Evolutionary conservation across 2,113 vertebrate genomes (phyloP).

Genomic region (Eurystomus gularis): DNA sequence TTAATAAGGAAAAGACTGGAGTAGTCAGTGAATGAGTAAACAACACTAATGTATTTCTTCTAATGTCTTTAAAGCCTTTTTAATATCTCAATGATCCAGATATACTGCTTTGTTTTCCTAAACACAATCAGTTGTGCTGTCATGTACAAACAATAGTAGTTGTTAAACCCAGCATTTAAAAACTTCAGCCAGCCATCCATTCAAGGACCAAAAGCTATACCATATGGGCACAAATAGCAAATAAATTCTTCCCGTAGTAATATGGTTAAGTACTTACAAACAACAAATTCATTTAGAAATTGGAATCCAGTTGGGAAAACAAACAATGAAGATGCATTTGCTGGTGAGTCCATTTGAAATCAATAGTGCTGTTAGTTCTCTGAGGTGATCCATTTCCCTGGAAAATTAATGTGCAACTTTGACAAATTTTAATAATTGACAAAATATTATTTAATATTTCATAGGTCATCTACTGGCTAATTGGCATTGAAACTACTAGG

Average conservation of each 20-base stretch:
- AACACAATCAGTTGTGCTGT: slow-evolving; percentile 32
- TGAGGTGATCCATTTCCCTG: background rate
- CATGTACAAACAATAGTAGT: background rate
- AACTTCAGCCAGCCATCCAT: background rate
- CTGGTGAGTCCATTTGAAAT: background rate
- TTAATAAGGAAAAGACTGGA: background rate
- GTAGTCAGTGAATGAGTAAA: slow-evolving; percentile 6
- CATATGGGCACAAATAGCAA: background rate
- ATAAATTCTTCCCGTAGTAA: background rate
- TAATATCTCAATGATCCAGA: background rate
- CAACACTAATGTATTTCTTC: background rate
- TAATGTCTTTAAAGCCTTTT: slow-evolving; percentile 21
- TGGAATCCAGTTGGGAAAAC: background rate
- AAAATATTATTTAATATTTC: background rate
- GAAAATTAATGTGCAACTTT: background rate
- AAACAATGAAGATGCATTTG: background rate
- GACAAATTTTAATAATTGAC: background rate
- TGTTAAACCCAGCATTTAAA: background rate
- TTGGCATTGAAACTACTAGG: background rate
- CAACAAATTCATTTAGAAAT: background rate
- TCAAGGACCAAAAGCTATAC: background rate
- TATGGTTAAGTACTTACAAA: background rate
- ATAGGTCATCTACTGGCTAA: background rate
- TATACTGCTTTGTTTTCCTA: slow-evolving; percentile 13
- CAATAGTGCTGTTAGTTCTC: background rate